These are phyloP conservation scores for Machimus rusticus DNA, from an alignment of 2,888 invertebrate species.

Conservation along the genomic window DNA sequence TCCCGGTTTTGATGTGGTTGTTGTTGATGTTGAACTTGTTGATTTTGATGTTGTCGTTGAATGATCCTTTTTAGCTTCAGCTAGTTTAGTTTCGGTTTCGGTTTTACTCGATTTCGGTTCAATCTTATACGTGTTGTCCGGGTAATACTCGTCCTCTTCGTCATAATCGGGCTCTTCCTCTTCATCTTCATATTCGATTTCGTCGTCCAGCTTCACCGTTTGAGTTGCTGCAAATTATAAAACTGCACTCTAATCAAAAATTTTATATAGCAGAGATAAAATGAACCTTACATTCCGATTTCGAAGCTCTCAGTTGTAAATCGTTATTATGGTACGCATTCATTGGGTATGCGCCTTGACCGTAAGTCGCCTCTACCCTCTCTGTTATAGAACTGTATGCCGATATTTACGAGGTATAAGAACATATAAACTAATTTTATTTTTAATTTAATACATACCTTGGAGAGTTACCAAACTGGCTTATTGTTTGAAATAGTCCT, in stretches of 20 bases:
- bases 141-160: conserved; percentile 70
- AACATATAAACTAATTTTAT: not conserved
- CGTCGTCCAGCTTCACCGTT: conserved; percentile 62
- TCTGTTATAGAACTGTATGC: conserved; percentile 56
- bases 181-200: conserved; percentile 63
- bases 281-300: not conserved
- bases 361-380: conserved; percentile 57
- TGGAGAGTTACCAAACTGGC: conserved; percentile 56
- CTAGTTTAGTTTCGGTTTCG: conserved; percentile 44
- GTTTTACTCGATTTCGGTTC: conserved; percentile 52
- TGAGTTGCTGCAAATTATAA: conserved; percentile 13
- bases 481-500: conserved; percentile 74
- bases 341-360: conserved; percentile 49
- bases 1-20: conserved; percentile 36
- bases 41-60: conserved; percentile 17
- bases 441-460: not conserved
- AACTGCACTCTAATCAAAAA: not conserved
- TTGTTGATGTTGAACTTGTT: conserved; percentile 22
- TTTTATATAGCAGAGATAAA: not conserved
- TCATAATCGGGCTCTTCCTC: conserved; percentile 65
- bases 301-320: conserved; percentile 30
- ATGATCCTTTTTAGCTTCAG: conserved; percentile 48
- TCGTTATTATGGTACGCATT: not conserved
- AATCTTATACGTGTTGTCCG: conserved; percentile 59
- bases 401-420: not conserved